Evolutionary conservation across 1,140 invertebrate species (phyloP).

Genomic region (Dufourea novaeangliae): DNA sequence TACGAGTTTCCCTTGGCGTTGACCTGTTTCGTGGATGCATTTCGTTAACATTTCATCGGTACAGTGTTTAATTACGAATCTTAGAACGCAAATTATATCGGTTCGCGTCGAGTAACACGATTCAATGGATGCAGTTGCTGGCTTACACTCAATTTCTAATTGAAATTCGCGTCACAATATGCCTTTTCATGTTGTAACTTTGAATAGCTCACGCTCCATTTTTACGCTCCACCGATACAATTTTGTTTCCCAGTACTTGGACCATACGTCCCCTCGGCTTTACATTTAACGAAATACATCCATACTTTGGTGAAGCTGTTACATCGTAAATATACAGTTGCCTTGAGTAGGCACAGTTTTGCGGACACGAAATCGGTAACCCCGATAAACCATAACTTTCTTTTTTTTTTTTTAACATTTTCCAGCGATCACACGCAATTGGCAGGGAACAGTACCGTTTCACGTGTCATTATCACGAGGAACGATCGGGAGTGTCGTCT

Average conservation of each 20-base stretch:
- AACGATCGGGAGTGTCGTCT: not conserved
- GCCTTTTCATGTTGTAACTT: too few relatives aligned
- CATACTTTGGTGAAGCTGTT: too few relatives aligned
- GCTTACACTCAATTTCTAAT: too few relatives aligned
- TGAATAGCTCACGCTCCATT: too few relatives aligned
- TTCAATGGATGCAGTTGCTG: not conserved
- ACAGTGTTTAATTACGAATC: not conserved
- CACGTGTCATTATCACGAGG: not conserved
- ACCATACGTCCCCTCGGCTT: too few relatives aligned
- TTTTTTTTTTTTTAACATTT: too few relatives aligned
- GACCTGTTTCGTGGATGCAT: not conserved
- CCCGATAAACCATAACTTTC: not conserved
- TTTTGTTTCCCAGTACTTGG: not conserved
- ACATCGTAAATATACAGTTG: not conserved
- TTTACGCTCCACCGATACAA: too few relatives aligned
- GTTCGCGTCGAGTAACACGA: not conserved
- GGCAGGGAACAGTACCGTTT: not conserved
- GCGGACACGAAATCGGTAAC: not conserved
- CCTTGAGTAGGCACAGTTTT: not conserved
- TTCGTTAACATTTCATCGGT: not conserved
- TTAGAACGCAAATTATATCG: not conserved
- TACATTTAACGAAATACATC: constrained; percentile 1
- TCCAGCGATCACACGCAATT: not conserved
- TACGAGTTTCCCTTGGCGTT: not conserved
- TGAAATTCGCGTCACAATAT: too few relatives aligned